Conservation (phyloP, 2,113 vertebrate species). For the Cephalophus harveyi region DNA sequence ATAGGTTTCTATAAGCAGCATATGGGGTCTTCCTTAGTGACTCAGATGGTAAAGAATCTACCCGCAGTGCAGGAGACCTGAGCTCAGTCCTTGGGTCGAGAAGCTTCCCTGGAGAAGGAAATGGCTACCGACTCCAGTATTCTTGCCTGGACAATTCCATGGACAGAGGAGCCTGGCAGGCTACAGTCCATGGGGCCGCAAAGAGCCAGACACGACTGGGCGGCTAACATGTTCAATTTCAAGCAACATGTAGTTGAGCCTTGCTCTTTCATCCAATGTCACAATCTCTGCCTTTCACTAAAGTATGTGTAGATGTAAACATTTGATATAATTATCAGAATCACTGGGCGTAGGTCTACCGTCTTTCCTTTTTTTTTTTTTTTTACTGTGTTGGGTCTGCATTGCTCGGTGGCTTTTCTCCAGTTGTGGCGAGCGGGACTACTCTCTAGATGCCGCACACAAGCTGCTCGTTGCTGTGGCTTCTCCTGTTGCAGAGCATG, state of each 20-base stretch:
- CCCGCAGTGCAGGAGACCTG: neutral
- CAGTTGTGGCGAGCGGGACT: neutral
- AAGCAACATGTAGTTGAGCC: neutral
- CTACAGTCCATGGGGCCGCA: neutral
- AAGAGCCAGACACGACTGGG: neutral
- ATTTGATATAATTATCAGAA: neutral
- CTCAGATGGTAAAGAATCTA: neutral
- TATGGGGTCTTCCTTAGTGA: neutral
- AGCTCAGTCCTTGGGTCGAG: neutral
- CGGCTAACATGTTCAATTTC: neutral
- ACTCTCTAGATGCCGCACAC: neutral
- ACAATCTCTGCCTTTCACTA: neutral
- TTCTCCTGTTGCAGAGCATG: neutral
- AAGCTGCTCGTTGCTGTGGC: neutral
- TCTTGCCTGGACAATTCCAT: neutral
- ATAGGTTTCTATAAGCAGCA: neutral
- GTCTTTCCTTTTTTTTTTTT: neutral
- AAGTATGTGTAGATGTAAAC: neutral
- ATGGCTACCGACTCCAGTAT: neutral
- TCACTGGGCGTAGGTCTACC: neutral
- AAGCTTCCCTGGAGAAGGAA: neutral
- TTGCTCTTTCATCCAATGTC: neutral
- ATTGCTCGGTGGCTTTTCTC: neutral
- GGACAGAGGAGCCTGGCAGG: neutral
- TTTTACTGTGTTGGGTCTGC: neutral